A percentile compares a stretch with the other conserved stretches of the same genome.
phyloP scores from a whole-genome alignment of 2,888 invertebrate species.

The Athalia circularis region DNA sequence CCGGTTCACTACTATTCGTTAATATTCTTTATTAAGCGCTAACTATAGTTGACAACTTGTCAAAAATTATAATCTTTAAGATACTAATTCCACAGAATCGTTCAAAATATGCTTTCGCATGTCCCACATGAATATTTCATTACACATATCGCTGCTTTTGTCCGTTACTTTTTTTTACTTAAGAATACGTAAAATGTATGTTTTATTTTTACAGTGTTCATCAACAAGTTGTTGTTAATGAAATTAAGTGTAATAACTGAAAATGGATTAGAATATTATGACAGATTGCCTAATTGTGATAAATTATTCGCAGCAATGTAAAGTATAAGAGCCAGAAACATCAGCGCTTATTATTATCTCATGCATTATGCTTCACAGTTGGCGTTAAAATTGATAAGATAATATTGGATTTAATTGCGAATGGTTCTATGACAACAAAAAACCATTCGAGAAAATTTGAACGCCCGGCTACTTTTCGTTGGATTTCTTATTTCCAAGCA shows the following conservation, averaged over 20 bases:
- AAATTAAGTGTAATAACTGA: too few relatives aligned
- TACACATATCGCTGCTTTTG: conserved; percentile 1
- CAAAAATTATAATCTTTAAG: neutral
- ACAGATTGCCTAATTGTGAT: neutral
- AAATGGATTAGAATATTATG: neutral
- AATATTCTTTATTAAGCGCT: neutral
- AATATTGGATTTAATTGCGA: conserved; percentile 1
- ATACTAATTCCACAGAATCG: neutral
- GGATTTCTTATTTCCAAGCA: too few relatives aligned
- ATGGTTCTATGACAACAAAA: conserved; percentile 1
- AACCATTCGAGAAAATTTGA: conserved; percentile 6
- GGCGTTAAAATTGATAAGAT: neutral
- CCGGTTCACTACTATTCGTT: too few relatives aligned
- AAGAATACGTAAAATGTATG: neutral
- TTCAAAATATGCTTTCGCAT: neutral
- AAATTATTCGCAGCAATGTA: conserved; percentile 13
- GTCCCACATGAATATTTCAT: neutral
- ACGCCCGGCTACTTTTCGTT: conserved; percentile 16
- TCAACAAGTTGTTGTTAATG: too few relatives aligned
- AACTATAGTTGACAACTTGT: neutral
- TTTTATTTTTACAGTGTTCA: neutral
- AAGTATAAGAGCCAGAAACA: neutral
- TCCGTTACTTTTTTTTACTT: neutral
- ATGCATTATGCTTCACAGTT: neutral
- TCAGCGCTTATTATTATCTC: neutral